These are phyloP conservation scores for Amblyopsis hoosieri DNA, from an alignment of 2,797 vertebrate genomes.

Conservation along the genomic window DNA sequence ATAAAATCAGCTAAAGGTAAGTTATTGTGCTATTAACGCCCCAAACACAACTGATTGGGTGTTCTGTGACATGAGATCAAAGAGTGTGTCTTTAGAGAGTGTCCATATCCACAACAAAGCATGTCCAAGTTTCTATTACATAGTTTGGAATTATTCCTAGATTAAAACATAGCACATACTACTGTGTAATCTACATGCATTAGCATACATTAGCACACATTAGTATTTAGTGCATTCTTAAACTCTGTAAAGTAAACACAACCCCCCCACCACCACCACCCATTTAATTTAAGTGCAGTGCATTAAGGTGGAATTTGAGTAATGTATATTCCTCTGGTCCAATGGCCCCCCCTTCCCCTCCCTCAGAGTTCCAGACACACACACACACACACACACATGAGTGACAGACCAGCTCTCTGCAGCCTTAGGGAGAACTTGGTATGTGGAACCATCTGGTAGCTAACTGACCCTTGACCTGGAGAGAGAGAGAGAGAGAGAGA, in stretches of 20 bases:
- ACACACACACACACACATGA: constrained; percentile 29
- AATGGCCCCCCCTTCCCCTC: constrained; percentile 6
- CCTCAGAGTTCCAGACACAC: constrained; percentile 12
- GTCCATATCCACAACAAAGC: too few relatives aligned
- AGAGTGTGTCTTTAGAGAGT: too few relatives aligned
- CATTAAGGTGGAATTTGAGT: constrained; percentile 47
- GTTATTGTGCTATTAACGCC: too few relatives aligned
- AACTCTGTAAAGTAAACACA: constrained; percentile 32
- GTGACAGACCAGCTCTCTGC: constrained; percentile 38
- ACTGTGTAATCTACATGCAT: too few relatives aligned
- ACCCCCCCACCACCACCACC: neutral
- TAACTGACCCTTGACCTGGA: constrained; percentile 16
- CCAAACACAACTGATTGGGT: too few relatives aligned
- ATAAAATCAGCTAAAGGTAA: too few relatives aligned
- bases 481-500: constrained; percentile 26
- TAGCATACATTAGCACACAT: too few relatives aligned
- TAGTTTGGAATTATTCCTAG: too few relatives aligned
- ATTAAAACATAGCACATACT: too few relatives aligned
- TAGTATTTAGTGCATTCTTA: neutral
- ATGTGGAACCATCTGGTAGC: constrained; percentile 66
- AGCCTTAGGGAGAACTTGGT: constrained; percentile 39
- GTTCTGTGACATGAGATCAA: too few relatives aligned
- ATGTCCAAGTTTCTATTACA: too few relatives aligned
- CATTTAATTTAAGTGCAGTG: constrained; percentile 38
- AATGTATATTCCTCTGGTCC: constrained; percentile 38